phyloP scores from a whole-genome alignment of 2,797 vertebrate genomes.

The Babyrousa celebensis region DNA sequence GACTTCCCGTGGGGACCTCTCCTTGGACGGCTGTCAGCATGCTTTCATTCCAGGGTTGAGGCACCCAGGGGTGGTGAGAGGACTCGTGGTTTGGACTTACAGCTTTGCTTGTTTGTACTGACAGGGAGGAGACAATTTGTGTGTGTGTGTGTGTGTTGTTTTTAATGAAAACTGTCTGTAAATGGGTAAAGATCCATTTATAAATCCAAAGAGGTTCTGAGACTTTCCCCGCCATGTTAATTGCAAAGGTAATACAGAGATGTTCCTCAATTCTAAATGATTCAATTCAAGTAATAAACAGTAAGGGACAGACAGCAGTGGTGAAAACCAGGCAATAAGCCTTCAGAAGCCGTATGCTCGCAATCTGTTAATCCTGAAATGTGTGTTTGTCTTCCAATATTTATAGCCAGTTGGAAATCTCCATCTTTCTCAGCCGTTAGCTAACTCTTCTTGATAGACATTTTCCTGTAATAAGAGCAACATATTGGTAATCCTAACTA shows the following conservation, averaged over 20 bases:
- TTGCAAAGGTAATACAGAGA: conserved; percentile 46
- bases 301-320: not conserved
- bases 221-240: not conserved
- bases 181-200: not conserved
- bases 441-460: conserved; percentile 12
- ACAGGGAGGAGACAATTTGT: not conserved
- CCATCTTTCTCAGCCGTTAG: conserved; percentile 45
- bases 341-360: not conserved
- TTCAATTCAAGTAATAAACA: conserved; percentile 33
- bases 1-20: not conserved
- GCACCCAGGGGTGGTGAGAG: not conserved
- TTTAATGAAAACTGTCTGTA: conserved; percentile 37
- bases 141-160: not conserved
- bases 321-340: not conserved
- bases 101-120: not conserved
- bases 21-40: not conserved
- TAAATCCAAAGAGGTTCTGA: not conserved
- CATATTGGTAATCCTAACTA: not conserved
- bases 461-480: not conserved
- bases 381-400: conserved; percentile 1
- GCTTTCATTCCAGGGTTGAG: conserved; percentile 62
- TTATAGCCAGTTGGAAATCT: conserved; percentile 43
- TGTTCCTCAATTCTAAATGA: not conserved
- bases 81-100: not conserved
- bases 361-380: not conserved